Base-by-base conservation (phyloP, 2,888 invertebrate species). In the Pyrgus malvae region DNA sequence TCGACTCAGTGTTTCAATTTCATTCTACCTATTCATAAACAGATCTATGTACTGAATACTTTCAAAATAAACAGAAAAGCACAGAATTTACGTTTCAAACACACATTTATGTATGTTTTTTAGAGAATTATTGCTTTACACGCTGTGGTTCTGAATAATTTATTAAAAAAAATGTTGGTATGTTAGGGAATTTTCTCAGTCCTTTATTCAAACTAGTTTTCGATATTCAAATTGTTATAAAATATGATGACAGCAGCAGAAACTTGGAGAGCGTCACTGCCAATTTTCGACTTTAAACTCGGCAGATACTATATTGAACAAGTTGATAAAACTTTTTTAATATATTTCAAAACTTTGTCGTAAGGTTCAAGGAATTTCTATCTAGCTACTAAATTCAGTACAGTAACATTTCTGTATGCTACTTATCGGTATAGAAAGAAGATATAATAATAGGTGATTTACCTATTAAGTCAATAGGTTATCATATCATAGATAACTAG, bases 231-330 rank as follows among this genome's bases (percentile, higher is more conserved):
- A 42, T 51, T 50, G 50, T 41, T 41, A 50, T 50, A 51, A 51
- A 99, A 99, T 78, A 99, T 99, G 63, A 97, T 98, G 88, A 91
- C 58, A 56, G 63, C 41, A 58, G 58, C 41, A 45, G 45, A 48
- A 55, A 51, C 17, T 54, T 29, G 50, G 35, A 56, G 55, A 41
- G 51, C 44, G 48, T 58, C 48, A 50, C 25, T 42, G 54, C 48
- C 60, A 56, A 58, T 60, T 60, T 56, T 54, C 56, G 35, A 58
- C 56, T 58, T 48, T 21, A 54, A 54, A 56, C 46, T 42, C 29
- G 21, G 38, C 37, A 38, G 53, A 25, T 37, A 51, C 37, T 55
- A 55, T 55, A 51, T 55, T 55, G 54, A 59, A 55, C 44, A 38
- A 54, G 49, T 56, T 49, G 38, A 29, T 41, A 27, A 58, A 60